Conservation (phyloP, 2,888 invertebrate species). For the Carpatolechia fugitivella region DNA sequence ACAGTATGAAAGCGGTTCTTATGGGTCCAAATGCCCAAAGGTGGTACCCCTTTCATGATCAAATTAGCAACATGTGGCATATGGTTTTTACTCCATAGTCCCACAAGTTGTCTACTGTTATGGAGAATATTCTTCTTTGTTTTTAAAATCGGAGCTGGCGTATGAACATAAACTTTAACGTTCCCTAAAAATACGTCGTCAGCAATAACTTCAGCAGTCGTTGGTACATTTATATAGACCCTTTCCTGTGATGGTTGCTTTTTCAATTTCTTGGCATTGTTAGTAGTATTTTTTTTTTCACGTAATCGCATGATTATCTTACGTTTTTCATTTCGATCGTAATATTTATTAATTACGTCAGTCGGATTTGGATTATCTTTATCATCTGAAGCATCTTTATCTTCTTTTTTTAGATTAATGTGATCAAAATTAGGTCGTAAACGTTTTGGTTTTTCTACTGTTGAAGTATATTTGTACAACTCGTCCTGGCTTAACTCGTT, state of each 20-base stretch:
- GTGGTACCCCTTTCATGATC: background rate
- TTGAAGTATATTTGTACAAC: too few species aligned
- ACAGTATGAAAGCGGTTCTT: background rate
- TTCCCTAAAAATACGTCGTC: background rate
- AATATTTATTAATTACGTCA: too few species aligned
- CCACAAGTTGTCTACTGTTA: background rate
- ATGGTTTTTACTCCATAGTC: background rate
- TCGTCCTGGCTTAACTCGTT: too few species aligned
- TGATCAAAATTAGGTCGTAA: too few species aligned
- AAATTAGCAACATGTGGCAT: background rate
- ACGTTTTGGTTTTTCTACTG: too few species aligned
- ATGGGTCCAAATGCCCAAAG: background rate
- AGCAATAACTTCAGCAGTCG: background rate
- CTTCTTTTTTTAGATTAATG: too few species aligned
- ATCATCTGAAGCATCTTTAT: too few species aligned
- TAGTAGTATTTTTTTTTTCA: too few species aligned
- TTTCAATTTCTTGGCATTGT: background rate
- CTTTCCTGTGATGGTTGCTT: background rate
- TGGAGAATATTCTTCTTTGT: background rate
- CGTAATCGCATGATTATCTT: too few species aligned
- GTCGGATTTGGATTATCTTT: too few species aligned
- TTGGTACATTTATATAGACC: background rate
- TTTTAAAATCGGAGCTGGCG: background rate
- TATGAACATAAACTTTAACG: background rate
- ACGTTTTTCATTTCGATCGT: too few species aligned